phyloP scores from a whole-genome alignment of 2,113 vertebrate genomes.

The Phrynosoma platyrhinos region DNA sequence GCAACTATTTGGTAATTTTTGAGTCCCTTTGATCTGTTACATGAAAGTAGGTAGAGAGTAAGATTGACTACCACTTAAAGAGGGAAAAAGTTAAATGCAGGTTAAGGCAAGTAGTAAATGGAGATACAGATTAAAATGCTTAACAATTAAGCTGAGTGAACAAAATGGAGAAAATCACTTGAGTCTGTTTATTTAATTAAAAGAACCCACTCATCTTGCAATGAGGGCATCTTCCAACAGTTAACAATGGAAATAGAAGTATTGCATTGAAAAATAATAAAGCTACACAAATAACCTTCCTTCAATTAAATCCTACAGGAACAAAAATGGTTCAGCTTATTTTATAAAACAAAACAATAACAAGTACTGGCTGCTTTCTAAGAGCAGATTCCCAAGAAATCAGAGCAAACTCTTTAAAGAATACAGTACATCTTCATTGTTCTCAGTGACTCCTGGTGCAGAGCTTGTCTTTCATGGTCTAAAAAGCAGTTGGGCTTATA shows the following conservation, averaged over 20 bases:
- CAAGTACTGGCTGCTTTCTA: no score
- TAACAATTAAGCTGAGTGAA: background rate
- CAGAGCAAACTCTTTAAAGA: no score
- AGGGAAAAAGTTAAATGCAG: background rate
- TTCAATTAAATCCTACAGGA: no score
- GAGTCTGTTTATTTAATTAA: background rate
- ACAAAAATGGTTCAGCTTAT: no score
- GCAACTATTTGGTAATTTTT: background rate
- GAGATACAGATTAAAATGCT: background rate
- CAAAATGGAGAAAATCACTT: background rate
- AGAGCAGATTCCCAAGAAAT: no score
- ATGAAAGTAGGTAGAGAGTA: background rate
- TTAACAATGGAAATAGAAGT: background rate
- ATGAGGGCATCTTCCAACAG: background rate
- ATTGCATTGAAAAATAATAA: background rate
- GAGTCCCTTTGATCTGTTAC: background rate
- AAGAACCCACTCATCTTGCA: background rate
- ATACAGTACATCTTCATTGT: no score
- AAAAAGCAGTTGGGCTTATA: background rate
- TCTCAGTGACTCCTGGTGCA: no score
- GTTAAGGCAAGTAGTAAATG: background rate
- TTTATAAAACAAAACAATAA: no score
- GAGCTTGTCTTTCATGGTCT: background rate
- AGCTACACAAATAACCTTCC: background rate
- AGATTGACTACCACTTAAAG: background rate